Percentiles rank a stretch among this genome's conserved stretches.
Conservation (phyloP, 2,113 vertebrate species). For the Poeciliopsis retropinna region DNA sequence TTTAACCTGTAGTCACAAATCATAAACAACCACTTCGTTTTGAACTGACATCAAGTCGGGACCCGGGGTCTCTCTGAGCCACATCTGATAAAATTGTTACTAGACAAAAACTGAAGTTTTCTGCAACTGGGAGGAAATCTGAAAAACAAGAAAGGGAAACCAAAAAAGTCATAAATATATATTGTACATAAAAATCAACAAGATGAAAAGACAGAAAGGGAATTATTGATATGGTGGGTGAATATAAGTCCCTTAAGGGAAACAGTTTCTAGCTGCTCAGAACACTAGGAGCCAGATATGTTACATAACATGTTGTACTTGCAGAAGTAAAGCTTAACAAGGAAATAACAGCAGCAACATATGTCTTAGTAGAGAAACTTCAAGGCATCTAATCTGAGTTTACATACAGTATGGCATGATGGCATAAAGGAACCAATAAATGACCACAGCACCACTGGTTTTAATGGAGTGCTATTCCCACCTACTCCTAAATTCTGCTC, state of each 20-base stretch:
- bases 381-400: too few relatives aligned
- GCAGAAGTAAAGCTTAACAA: too few relatives aligned
- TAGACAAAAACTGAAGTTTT: constrained; percentile 96
- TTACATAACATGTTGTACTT: too few relatives aligned
- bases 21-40: neutral
- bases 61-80: constrained; percentile 81
- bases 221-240: neutral
- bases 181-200: neutral
- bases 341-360: too few relatives aligned
- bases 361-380: too few relatives aligned
- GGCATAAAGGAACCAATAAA: too few relatives aligned
- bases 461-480: too few relatives aligned
- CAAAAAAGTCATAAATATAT: constrained; percentile 2
- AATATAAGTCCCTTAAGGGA: neutral
- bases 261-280: too few relatives aligned
- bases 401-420: too few relatives aligned
- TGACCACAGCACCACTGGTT: too few relatives aligned
- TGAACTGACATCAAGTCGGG: constrained; percentile 64
- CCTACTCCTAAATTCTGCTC: too few relatives aligned
- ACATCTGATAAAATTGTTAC: constrained; percentile 92
- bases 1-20: neutral
- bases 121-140: constrained; percentile 91
- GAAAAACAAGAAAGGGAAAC: constrained; percentile 15
- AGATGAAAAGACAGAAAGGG: neutral
- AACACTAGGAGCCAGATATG: too few relatives aligned